These are phyloP conservation scores for Amblyopsis rosae DNA, from an alignment of 2,113 vertebrate species.

Conservation along the genomic window DNA sequence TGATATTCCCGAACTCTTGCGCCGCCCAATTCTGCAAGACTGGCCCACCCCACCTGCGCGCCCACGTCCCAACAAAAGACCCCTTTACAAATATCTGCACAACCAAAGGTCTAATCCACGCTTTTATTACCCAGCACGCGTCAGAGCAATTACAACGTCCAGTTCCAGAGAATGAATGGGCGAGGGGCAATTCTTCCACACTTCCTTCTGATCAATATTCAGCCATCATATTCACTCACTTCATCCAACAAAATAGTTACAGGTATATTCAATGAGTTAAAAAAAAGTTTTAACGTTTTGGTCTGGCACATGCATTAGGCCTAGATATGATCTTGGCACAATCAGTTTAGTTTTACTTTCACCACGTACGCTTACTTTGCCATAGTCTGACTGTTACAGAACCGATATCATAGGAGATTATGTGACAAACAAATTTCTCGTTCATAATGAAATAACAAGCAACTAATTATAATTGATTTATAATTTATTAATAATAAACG, in stretches of 20 bases:
- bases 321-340: no score
- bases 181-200: constrained; percentile 20
- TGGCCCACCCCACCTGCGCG: neutral
- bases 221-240: neutral
- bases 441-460: no score
- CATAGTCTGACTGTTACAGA: no score
- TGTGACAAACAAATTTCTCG: no score
- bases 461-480: no score
- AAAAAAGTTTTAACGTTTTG: neutral
- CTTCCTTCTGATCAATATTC: constrained; percentile 48
- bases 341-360: no score
- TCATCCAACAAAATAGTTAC: neutral
- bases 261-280: neutral
- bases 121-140: constrained; percentile 64
- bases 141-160: constrained; percentile 58
- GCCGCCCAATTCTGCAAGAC: neutral
- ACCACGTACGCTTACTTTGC: no score
- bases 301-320: no score
- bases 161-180: constrained; percentile 37
- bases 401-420: no score
- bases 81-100: constrained; percentile 35
- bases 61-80: constrained; percentile 29
- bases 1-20: constrained; percentile 46
- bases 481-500: no score
- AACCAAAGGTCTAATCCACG: constrained; percentile 17